Percentiles rank a stretch among this genome's conserved stretches.
Conservation (phyloP, 2,113 vertebrate genomes). For the Poecilia latipinna region DNA sequence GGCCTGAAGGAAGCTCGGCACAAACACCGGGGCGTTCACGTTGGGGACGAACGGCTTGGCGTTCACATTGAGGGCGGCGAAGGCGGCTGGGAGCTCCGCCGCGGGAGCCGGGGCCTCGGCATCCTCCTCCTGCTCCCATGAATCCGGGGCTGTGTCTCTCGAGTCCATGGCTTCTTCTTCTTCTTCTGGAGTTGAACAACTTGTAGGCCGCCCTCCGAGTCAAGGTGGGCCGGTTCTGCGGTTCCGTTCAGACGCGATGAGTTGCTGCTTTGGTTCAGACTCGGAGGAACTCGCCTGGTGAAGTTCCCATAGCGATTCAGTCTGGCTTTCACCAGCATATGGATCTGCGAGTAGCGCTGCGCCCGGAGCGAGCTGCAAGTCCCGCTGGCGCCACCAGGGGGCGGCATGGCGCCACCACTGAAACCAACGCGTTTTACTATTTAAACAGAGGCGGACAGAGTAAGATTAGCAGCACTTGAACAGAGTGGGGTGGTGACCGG, state of each 20-base stretch:
- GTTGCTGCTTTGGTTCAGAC: constrained; percentile 58
- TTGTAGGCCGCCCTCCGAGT: constrained; percentile 4
- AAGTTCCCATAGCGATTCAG: constrained; percentile 71
- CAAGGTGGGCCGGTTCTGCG: not conserved
- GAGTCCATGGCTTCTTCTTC: constrained; percentile 79
- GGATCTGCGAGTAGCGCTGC: constrained; percentile 50
- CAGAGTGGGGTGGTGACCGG: too few species aligned
- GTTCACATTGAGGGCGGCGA: constrained; percentile 94
- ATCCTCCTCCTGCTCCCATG: constrained; percentile 96
- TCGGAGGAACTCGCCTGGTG: constrained; percentile 42
- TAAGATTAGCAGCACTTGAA: too few species aligned
- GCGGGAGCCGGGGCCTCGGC: constrained; percentile 87
- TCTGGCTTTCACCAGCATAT: constrained; percentile 65
- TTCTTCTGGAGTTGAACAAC: constrained; percentile 52
- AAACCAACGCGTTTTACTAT: not conserved
- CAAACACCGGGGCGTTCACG: constrained; percentile 92
- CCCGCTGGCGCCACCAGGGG: constrained; percentile 38
- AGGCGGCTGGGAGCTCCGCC: constrained; percentile 87
- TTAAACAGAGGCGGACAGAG: not conserved
- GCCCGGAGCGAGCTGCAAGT: constrained; percentile 7
- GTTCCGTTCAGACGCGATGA: constrained; percentile 8
- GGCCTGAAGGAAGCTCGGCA: constrained; percentile 86
- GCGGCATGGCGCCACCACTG: constrained; percentile 14
- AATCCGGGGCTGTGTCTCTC: constrained; percentile 96
- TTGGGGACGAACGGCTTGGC: constrained; percentile 97